phyloP scores from a whole-genome alignment of 2,888 invertebrate genomes.

The Drosophila melanosoma region DNA sequence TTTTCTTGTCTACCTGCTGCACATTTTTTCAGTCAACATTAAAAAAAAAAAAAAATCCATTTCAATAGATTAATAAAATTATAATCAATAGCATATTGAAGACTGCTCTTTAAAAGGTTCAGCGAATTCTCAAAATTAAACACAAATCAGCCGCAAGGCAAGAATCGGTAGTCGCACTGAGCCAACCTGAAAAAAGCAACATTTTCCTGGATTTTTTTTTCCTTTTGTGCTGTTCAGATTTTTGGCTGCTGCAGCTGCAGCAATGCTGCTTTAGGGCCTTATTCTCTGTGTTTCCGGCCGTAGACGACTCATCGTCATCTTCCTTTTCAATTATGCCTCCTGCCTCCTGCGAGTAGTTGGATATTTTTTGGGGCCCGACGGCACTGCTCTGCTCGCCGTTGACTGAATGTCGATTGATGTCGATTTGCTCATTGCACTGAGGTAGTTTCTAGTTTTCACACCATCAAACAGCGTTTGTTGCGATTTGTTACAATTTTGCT shows the following conservation, averaged over 20 bases:
- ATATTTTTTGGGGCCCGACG: constrained; percentile 14
- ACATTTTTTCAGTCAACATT: not conserved
- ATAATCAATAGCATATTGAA: not conserved
- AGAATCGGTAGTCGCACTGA: constrained; percentile 34
- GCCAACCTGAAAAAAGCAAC: constrained; percentile 33
- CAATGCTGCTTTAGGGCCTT: constrained; percentile 49
- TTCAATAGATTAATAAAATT: not conserved
- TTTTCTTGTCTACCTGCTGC: not conserved
- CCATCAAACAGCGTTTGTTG: constrained; percentile 73
- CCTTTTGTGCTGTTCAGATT: constrained; percentile 21
- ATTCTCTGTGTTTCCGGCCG: constrained; percentile 68
- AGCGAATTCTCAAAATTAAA: constrained; percentile 9
- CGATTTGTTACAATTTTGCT: constrained; percentile 64
- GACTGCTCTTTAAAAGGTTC: constrained; percentile 14
- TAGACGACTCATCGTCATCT: constrained; percentile 64
- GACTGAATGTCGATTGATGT: constrained; percentile 48
- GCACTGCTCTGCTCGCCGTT: constrained; percentile 36
- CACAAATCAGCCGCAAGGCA: constrained; percentile 41
- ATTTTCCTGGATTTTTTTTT: constrained; percentile 2
- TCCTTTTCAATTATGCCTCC: constrained; percentile 72
- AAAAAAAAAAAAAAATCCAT: not conserved
- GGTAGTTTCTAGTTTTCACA: constrained; percentile 71
- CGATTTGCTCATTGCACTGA: constrained; percentile 64
- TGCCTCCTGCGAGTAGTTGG: constrained; percentile 9
- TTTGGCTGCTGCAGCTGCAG: constrained; percentile 46